phyloP scores from a whole-genome alignment of 1,140 invertebrate species.

The Bilobella aurantiaca region DNA sequence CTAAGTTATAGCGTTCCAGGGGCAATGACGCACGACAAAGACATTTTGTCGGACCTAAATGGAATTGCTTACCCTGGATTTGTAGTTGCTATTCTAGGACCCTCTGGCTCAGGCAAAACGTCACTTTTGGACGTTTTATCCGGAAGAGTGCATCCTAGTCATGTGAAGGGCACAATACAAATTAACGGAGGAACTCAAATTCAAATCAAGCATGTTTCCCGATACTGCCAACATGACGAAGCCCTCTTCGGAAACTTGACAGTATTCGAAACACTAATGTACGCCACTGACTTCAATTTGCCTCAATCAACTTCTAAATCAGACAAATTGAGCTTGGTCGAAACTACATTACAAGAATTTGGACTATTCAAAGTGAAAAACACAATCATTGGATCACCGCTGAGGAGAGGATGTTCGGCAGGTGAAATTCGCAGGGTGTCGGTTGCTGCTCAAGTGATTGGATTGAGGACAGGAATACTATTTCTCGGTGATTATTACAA shows the following conservation, averaged over 20 bases:
- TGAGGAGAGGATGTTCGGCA: conserved; percentile 6
- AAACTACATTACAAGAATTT: not conserved
- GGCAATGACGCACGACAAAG: too few relatives aligned
- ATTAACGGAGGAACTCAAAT: not conserved
- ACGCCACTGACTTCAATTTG: not conserved
- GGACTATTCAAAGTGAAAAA: not conserved
- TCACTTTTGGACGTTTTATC: not conserved
- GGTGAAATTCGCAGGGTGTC: not conserved
- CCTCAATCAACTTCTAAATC: not conserved
- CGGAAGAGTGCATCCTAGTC: not conserved
- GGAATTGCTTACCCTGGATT: not conserved
- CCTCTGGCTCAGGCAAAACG: conserved; percentile 1
- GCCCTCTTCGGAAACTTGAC: not conserved
- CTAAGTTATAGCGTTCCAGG: not conserved
- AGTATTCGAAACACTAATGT: not conserved
- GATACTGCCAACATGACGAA: not conserved
- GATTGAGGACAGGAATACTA: not conserved
- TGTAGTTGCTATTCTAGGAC: not conserved
- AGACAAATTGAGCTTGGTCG: not conserved
- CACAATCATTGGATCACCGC: conserved; percentile 1
- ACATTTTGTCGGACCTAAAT: not conserved
- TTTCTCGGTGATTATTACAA: too few relatives aligned
- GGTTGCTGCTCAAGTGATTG: conserved; percentile 5
- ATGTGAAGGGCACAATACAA: not conserved
- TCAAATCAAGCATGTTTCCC: not conserved